Evolutionary conservation across 2,113 vertebrate species (phyloP).

Genomic region (Gadus macrocephalus): DNA sequence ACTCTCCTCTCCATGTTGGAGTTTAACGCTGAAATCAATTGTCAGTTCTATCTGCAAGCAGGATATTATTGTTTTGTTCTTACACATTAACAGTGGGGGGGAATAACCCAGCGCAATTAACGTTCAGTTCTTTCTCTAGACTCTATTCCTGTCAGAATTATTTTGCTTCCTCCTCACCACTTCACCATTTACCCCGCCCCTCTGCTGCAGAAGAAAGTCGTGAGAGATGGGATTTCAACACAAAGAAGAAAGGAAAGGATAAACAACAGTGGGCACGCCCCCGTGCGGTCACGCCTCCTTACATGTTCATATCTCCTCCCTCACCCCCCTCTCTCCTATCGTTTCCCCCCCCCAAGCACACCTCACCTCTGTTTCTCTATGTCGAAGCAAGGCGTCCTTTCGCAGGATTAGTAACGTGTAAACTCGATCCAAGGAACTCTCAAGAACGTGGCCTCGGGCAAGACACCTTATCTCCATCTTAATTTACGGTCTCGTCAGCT

Average conservation of each 20-base stretch:
- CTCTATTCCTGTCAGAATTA: conserved; percentile 25
- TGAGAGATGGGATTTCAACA: conserved; percentile 50
- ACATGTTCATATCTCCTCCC: conserved; percentile 27
- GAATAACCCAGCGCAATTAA: conserved; percentile 49
- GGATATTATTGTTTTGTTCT: conserved; percentile 54
- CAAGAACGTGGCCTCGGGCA: background rate
- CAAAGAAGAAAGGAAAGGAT: conserved; percentile 35
- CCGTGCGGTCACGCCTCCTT: conserved; percentile 36
- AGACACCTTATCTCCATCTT: background rate
- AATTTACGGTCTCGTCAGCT: background rate
- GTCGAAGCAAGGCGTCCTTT: background rate
- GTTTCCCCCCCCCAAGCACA: background rate
- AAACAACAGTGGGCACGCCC: conserved; percentile 38
- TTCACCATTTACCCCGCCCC: conserved; percentile 30
- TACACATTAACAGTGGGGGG: conserved; percentile 28
- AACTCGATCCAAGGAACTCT: conserved; percentile 34
- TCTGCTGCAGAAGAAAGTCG: conserved; percentile 20
- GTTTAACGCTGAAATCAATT: conserved; percentile 54
- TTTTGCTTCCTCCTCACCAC: conserved; percentile 12
- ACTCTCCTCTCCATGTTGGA: conserved; percentile 37
- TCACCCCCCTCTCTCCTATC: background rate
- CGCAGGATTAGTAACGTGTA: conserved; percentile 19
- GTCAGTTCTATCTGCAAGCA: conserved; percentile 41
- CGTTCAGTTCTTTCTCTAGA: conserved; percentile 23
- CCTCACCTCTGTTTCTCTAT: background rate